Percentiles rank a stretch among this genome's conserved stretches.
Evolutionary conservation across 2,797 vertebrate genomes (phyloP).

Genomic region (Melanogrammus aeglefinus): DNA sequence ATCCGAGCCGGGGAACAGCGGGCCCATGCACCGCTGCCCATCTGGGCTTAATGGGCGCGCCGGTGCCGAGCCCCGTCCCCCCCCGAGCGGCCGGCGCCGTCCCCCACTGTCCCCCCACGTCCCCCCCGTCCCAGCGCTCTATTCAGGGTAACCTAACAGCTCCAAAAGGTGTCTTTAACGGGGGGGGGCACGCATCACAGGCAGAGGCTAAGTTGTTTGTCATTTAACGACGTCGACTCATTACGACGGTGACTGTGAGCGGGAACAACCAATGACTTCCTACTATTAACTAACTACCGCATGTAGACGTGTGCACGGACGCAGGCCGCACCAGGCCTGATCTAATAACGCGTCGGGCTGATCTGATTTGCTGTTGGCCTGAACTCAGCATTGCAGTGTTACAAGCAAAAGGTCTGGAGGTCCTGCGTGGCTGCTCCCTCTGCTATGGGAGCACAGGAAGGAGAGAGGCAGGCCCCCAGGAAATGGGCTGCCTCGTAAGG

Average conservation of each 20-base stretch:
- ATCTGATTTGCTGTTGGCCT: neutral
- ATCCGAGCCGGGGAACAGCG: conserved; percentile 52
- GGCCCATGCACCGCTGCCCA: conserved; percentile 54
- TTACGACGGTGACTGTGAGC: neutral
- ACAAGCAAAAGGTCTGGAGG: neutral
- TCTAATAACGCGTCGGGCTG: neutral
- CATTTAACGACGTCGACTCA: neutral
- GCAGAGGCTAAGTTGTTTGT: neutral
- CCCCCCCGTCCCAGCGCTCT: neutral
- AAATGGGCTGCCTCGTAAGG: conserved; percentile 61
- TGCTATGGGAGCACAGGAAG: conserved; percentile 58
- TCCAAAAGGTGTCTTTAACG: neutral
- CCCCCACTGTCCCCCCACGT: too few species aligned
- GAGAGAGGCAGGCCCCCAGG: conserved; percentile 53
- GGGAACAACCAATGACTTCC: neutral
- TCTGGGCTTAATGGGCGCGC: conserved; percentile 56
- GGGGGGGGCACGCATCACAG: neutral
- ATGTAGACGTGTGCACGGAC: neutral
- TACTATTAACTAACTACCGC: conserved; percentile 6
- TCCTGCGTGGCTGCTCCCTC: conserved; percentile 37
- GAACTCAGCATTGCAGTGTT: neutral
- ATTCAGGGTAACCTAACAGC: neutral
- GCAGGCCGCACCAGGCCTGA: neutral
- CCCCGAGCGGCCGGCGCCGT: neutral
- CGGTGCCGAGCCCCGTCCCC: conserved; percentile 26